Conservation (phyloP, 2,797 vertebrate genomes). For the Peromyscus melanophrys region DNA sequence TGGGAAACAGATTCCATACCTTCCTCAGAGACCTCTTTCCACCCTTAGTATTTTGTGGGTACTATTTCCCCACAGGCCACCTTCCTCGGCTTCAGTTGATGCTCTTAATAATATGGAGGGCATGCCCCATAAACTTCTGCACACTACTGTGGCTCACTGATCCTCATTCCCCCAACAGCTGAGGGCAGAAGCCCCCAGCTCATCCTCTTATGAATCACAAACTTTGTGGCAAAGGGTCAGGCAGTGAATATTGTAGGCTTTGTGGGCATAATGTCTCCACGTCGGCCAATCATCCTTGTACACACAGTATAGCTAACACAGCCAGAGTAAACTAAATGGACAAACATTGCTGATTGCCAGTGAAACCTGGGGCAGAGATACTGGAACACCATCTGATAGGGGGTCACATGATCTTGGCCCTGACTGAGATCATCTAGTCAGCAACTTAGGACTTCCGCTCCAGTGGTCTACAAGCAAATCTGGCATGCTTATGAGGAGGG, state of each 20-base stretch:
- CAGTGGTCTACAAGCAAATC: not conserved
- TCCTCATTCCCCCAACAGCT: not conserved
- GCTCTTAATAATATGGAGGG: not conserved
- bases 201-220: accelerated
- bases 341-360: not conserved
- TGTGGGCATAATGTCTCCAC: not conserved
- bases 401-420: no score
- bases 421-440: not conserved
- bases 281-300: not conserved
- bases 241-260: not conserved
- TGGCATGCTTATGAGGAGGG: not conserved
- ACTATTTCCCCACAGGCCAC: not conserved
- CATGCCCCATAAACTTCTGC: not conserved
- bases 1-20: not conserved
- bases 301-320: not conserved
- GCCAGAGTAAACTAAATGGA: not conserved
- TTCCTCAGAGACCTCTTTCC: not conserved
- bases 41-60: not conserved
- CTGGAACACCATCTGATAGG: no score
- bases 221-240: not conserved
- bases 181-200: not conserved
- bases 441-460: not conserved
- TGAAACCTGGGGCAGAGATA: not conserved
- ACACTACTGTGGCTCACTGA: not conserved
- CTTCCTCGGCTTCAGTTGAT: not conserved